Base-by-base conservation (phyloP, 2,888 invertebrate species). In the Disparrhopalites patrizii region DNA sequence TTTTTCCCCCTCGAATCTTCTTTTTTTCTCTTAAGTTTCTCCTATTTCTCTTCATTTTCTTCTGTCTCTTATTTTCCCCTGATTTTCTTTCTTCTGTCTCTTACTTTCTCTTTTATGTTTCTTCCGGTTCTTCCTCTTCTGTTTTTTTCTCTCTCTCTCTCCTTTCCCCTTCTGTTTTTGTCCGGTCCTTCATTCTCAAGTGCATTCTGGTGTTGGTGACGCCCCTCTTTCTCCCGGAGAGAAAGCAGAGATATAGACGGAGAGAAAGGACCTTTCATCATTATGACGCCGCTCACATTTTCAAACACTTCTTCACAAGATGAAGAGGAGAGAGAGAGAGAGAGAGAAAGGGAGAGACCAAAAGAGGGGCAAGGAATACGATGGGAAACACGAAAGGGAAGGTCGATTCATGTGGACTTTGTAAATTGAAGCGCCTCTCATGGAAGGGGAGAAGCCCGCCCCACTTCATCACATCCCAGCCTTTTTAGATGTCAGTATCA, bases 401-500 rank as follows among this genome's bases (percentile, higher is more conserved):
- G 52, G 20, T 23, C 18, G 36, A 15, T 13, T 28, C 31, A 15
- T 58, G 28, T 40, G 15, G 18, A 3, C 15, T 18, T 27, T 27
- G 8, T 13, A 13, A 58, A n/a, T 15, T 40, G 10, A n/a, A 30
- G 5, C 20, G 30, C 25, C 8, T 5, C 15, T n/a, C 10, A 20
- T n/a, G 50, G 13, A 47, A n/a, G 50, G 18, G 36, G 43, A 43
- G 43, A 43, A 43, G 43, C 15, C 20, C 43, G 61, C 51, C 33
- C 56, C 63, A 63, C 47, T 63, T 55, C 47, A 43, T 31, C 50
- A 47, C 47, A 47, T n/a, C 27, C 31, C 30, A 33, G 62, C 33
- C n/a, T n/a, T n/a, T 64, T 70, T 61, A 69, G 63, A 67, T 65
- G 68, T 71, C 69, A 58, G 66, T 47, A 31, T 82, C 86, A 3